These are phyloP conservation scores for Podocnemis expansa DNA, from an alignment of 2,113 vertebrate species.

Conservation along the genomic window DNA sequence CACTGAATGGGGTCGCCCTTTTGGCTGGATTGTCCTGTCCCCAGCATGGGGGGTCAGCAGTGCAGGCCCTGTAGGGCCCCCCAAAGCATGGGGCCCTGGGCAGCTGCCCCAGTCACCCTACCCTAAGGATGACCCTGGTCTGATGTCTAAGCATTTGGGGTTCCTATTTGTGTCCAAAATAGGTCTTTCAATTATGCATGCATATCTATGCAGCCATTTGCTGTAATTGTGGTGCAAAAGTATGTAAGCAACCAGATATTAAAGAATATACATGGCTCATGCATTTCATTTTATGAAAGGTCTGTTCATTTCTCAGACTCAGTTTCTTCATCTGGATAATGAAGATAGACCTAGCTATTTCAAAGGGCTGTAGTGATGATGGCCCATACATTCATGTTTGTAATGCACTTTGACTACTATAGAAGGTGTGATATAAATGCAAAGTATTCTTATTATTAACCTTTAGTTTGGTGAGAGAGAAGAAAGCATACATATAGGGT, in stretches of 20 bases:
- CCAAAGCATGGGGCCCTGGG: too few relatives aligned
- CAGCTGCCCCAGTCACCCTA: too few relatives aligned
- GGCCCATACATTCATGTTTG: neutral
- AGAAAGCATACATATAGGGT: too few relatives aligned
- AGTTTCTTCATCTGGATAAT: neutral
- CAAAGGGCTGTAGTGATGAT: neutral
- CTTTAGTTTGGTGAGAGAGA: neutral
- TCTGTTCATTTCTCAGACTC: neutral
- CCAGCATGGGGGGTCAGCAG: too few relatives aligned
- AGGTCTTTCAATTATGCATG: neutral
- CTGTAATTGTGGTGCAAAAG: neutral
- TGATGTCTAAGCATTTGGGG: neutral
- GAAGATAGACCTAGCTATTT: neutral
- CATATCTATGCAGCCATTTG: neutral
- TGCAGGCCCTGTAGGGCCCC: too few relatives aligned
- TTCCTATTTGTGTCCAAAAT: neutral
- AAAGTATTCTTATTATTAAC: neutral
- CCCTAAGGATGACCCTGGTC: too few relatives aligned
- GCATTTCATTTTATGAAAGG: neutral
- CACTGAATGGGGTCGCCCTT: too few relatives aligned
- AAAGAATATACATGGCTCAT: neutral
- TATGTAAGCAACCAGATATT: neutral
- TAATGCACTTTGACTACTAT: neutral
- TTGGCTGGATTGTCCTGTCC: too few relatives aligned
- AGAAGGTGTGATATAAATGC: fast-evolving